These are phyloP conservation scores for Mormyrus lacerda DNA, from an alignment of 2,113 vertebrate genomes.

Conservation along the genomic window DNA sequence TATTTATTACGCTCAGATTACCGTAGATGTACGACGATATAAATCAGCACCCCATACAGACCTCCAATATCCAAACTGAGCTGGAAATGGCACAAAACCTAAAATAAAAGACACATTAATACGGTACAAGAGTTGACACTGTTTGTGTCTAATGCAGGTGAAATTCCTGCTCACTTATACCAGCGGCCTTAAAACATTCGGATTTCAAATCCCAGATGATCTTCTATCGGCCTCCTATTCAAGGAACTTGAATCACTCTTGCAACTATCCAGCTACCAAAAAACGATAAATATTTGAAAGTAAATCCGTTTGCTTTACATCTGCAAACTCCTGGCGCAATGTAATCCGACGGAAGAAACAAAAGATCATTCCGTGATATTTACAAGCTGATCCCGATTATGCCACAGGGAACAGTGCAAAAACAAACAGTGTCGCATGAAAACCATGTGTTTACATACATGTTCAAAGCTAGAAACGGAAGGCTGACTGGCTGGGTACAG, in stretches of 20 bases:
- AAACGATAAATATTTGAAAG: background rate
- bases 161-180: background rate
- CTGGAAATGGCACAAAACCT: background rate
- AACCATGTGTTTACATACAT: background rate
- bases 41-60: background rate
- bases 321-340: background rate
- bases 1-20: too few species aligned
- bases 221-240: background rate
- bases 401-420: background rate
- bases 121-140: background rate
- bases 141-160: background rate
- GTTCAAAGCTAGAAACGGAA: constrained; percentile 26
- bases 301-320: background rate
- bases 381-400: background rate
- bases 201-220: background rate
- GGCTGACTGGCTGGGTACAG: constrained; percentile 21
- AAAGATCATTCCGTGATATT: background rate
- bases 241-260: background rate
- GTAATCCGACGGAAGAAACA: background rate
- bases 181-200: background rate
- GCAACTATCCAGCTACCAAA: background rate
- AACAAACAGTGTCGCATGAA: background rate
- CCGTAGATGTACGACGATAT: background rate
- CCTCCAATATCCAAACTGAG: background rate
- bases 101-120: background rate